These are phyloP conservation scores for Boulengeromyrus knoepffleri DNA, from an alignment of 2,113 vertebrate species.

Conservation along the genomic window DNA sequence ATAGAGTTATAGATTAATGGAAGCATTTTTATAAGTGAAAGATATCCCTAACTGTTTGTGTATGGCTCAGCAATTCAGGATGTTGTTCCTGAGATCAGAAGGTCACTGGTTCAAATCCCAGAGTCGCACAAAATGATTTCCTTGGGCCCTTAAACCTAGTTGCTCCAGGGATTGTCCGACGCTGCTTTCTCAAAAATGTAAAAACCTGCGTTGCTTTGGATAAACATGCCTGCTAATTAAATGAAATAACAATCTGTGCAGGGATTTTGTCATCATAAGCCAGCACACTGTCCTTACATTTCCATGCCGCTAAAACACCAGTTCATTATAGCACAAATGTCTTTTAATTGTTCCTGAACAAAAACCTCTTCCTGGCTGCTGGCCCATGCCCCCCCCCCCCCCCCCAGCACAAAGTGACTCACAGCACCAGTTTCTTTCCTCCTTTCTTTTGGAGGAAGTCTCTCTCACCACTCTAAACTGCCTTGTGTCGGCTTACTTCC, in stretches of 20 bases:
- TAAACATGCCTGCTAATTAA: background rate
- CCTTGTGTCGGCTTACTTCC: conserved; percentile 5
- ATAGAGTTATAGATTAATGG: background rate
- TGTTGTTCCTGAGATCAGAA: background rate
- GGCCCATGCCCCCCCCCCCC: background rate
- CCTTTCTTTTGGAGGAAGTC: background rate
- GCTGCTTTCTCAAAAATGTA: background rate
- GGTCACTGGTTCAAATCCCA: background rate
- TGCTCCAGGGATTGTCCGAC: background rate
- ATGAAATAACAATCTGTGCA: background rate
- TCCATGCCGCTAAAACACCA: background rate
- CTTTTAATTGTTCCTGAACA: background rate
- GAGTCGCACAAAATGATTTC: background rate
- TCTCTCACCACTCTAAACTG: background rate
- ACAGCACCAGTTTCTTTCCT: background rate
- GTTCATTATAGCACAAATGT: background rate
- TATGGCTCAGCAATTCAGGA: background rate
- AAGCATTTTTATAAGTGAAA: background rate
- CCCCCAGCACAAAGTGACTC: background rate
- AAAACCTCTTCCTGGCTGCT: background rate
- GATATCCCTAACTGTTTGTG: background rate
- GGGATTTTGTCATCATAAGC: background rate
- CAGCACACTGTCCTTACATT: background rate
- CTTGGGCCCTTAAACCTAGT: background rate
- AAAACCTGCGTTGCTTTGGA: background rate